These are phyloP conservation scores for Cottus gobio DNA, from an alignment of 2,113 vertebrate species.

Conservation along the genomic window DNA sequence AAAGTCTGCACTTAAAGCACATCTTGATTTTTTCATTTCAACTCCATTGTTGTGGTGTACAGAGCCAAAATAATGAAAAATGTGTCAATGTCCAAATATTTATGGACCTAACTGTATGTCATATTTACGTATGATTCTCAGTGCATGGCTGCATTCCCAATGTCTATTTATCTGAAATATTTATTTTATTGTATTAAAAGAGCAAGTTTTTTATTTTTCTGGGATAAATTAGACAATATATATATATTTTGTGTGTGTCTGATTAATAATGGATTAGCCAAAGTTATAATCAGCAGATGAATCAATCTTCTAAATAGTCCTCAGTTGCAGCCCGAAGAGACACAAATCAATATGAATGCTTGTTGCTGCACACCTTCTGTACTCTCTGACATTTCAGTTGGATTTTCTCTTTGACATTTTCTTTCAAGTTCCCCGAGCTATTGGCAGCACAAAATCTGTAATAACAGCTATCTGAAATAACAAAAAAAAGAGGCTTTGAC, in stretches of 20 bases:
- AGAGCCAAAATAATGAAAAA: no score
- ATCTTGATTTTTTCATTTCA: no score
- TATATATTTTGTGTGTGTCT: no score
- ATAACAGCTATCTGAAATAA: constrained; percentile 16
- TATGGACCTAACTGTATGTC: no score
- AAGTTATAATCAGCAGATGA: background rate
- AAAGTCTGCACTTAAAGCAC: no score
- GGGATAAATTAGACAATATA: background rate
- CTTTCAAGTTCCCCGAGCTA: background rate
- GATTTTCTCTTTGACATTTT: constrained; percentile 27
- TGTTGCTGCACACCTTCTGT: background rate
- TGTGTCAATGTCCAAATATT: no score
- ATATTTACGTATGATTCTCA: background rate
- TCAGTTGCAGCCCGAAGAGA: background rate
- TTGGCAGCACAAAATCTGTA: background rate
- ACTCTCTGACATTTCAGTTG: constrained; percentile 21
- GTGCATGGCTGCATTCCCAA: background rate
- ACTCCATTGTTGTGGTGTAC: no score
- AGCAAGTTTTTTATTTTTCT: no score
- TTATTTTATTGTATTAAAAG: background rate
- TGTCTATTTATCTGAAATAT: background rate
- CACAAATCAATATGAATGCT: constrained; percentile 20
- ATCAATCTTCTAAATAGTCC: background rate
- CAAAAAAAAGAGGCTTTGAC: background rate
- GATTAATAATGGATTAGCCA: background rate